Base-by-base conservation (phyloP, 2,797 vertebrate species). In the Danio tinwini region DNA sequence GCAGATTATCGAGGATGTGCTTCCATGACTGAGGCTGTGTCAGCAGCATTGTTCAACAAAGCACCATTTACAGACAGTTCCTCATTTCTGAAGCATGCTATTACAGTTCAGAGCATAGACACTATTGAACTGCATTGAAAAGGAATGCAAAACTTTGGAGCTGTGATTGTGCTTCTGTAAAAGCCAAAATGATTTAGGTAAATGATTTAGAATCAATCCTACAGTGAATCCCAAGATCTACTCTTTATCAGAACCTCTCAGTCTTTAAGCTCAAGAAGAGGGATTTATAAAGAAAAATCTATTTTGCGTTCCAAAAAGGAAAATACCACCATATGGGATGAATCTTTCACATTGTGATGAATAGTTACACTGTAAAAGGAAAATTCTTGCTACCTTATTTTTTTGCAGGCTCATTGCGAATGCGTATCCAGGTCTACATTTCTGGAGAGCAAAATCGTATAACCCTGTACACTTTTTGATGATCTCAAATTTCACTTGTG, bases 11-110 rank as follows among this genome's bases (percentile, higher is more conserved):
- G 17, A 71, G 39, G 39, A 55, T 56, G 13, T 55, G 1, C 37
- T 71, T 42, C 11, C n/a, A 19, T 71, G 52, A 72, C 12, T 58
- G 39, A 56, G 40, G 40, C 40, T 72, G 69, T 21, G 52, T 72
- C 69, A 72, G 69, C 52, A 55, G 52, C 52, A 21, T 21, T 75
- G n/a, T 75, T 52, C 40, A 74, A 14, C 56, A 39, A 74, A 49
- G 44, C 16, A 47, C 16, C 72, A 50, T 49, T 62, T 62, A 50
- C 45, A 62, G 72, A 74, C 45, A 74, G 12, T 62, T 62, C 45
- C 72, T 16, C 47, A 63, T n/a, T 17, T 62, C 11, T 50, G 21
- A 74, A 45, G 29, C 11, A 44, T 72, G 53, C 17, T 58, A 72
- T 56, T 71, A 29, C 49, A 49, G 4, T 74, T 74, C 52, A 44